Evolutionary conservation across 2,888 invertebrate genomes (phyloP).

Genomic region (Drosophila nr. perissopoda): DNA sequence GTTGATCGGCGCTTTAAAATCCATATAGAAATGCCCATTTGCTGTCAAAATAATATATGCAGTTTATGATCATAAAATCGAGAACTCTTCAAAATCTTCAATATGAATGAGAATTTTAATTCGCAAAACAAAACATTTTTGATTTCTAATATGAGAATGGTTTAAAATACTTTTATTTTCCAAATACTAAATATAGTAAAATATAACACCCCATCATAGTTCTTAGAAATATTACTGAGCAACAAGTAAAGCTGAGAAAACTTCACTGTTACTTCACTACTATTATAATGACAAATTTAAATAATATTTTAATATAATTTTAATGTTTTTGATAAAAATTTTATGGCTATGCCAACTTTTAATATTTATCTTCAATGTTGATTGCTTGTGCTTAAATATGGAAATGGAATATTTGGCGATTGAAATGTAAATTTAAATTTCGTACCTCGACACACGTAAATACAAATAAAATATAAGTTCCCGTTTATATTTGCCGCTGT

Average conservation of each 20-base stretch:
- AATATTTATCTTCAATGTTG: background rate
- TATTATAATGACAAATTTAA: background rate
- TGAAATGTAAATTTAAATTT: background rate
- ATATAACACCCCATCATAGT: background rate
- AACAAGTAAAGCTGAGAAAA: background rate
- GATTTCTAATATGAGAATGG: background rate
- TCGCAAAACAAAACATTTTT: background rate
- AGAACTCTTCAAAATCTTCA: background rate
- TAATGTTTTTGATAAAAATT: background rate
- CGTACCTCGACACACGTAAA: background rate
- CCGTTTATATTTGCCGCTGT: constrained; percentile 7
- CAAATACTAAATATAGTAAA: background rate
- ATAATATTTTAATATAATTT: background rate
- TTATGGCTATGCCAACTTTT: background rate
- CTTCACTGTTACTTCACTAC: background rate
- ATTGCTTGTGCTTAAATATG: background rate
- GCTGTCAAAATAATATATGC: background rate
- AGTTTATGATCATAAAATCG: background rate
- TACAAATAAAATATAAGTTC: background rate
- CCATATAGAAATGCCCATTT: background rate
- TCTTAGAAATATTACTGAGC: background rate
- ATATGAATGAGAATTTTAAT: no score
- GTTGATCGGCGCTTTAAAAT: background rate
- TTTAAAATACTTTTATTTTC: background rate
- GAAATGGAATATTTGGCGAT: background rate